phyloP scores from a whole-genome alignment of 2,888 invertebrate genomes.

The Macrosiphum euphorbiae region DNA sequence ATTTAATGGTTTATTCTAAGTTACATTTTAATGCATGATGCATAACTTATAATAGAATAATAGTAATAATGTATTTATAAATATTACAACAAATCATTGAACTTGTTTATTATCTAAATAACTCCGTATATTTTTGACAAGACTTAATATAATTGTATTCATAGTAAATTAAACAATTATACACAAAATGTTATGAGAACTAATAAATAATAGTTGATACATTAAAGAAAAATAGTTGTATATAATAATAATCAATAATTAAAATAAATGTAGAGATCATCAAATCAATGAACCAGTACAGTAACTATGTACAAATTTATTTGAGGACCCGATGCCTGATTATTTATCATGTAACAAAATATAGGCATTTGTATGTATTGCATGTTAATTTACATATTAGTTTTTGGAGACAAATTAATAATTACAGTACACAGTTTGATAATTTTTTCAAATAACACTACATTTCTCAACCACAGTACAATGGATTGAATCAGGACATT shows the following conservation, averaged over 20 bases:
- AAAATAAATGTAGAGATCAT: not conserved
- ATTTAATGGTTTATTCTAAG: not conserved
- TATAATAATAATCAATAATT: not conserved
- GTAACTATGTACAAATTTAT: not conserved
- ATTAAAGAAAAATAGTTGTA: not conserved
- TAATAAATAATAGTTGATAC: not conserved
- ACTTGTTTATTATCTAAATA: not conserved
- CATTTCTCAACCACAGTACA: too few species aligned
- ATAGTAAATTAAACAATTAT: not conserved
- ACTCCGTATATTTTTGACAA: not conserved
- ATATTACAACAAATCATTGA: not conserved
- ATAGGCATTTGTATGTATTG: not conserved
- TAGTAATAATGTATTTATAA: not conserved
- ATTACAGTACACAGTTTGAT: too few species aligned
- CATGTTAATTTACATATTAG: too few species aligned
- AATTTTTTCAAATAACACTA: too few species aligned
- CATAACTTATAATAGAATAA: not conserved
- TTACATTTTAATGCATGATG: not conserved
- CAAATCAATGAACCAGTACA: not conserved
- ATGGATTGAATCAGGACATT: too few species aligned
- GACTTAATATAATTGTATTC: not conserved
- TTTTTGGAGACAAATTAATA: too few species aligned
- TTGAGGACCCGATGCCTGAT: not conserved
- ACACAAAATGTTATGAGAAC: not conserved
- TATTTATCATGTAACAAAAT: not conserved